A percentile compares a stretch with the other conserved stretches of the same genome.
phyloP scores from a whole-genome alignment of 2,797 vertebrate genomes.

The Rhinophrynus dorsalis region DNA sequence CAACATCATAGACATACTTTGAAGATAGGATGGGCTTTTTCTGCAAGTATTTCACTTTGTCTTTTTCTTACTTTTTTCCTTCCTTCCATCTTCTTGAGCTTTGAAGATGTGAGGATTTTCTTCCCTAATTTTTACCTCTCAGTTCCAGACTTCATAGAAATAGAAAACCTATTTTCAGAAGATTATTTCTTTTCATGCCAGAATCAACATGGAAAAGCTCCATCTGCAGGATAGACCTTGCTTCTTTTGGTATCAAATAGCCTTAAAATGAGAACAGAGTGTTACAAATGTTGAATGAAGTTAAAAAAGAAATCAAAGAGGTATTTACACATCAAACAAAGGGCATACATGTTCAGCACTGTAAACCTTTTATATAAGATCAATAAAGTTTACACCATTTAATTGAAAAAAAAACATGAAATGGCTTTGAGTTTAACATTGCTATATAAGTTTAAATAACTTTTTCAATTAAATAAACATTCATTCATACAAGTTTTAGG shows the following conservation, averaged over 20 bases:
- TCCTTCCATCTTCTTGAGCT: no score
- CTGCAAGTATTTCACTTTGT: conserved; percentile 32
- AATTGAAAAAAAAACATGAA: conserved; percentile 57
- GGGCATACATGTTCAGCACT: conserved; percentile 53
- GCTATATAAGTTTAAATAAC: conserved; percentile 64
- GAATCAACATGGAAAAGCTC: conserved; percentile 47
- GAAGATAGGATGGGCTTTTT: conserved; percentile 13
- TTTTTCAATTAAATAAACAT: conserved; percentile 10
- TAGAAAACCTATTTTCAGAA: conserved; percentile 11
- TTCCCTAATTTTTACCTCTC: conserved; percentile 45
- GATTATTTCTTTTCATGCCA: conserved; percentile 50
- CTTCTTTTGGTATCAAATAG: conserved; percentile 41
- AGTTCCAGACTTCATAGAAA: conserved; percentile 39
- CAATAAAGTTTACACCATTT: conserved; percentile 67
- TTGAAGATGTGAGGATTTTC: conserved; percentile 49
- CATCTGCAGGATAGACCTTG: conserved; percentile 31
- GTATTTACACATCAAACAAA: conserved; percentile 66
- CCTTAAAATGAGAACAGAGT: conserved; percentile 50
- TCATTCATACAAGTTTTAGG: conserved; percentile 23
- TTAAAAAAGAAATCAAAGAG: conserved; percentile 60
- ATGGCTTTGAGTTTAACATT: conserved; percentile 63
- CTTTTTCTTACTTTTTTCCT: conserved; percentile 43
- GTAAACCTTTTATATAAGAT: conserved; percentile 60
- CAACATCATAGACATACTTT: conserved; percentile 36
- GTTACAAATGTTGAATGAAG: conserved; percentile 54